phyloP scores from a whole-genome alignment of 2,797 vertebrate species.

The Ispidina picta region DNA sequence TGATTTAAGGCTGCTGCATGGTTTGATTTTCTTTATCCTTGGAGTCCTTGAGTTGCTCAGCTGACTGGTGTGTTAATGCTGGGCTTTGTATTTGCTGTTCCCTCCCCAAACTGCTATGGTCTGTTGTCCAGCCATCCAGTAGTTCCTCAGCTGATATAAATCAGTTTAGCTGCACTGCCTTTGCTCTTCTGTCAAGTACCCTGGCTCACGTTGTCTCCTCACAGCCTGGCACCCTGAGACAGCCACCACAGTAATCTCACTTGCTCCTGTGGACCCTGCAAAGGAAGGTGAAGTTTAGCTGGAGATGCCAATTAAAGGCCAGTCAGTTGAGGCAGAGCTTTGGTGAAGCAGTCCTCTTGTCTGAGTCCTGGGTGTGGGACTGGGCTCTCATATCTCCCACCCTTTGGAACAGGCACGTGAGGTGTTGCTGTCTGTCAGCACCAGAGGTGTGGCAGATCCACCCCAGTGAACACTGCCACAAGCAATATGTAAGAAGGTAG shows the following conservation, averaged over 20 bases:
- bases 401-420: background rate
- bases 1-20: background rate
- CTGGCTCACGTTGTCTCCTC: rapidly evolving
- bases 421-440: background rate
- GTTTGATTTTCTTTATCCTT: background rate
- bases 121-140: background rate
- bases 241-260: background rate
- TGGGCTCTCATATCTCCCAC: rapidly evolving
- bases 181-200: background rate
- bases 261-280: background rate
- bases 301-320: background rate
- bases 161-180: background rate
- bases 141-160: slow-evolving; percentile 3
- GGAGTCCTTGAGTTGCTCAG: background rate
- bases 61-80: background rate
- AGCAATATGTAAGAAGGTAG: background rate
- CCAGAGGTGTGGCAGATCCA: rapidly evolving
- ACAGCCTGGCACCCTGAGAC: rapidly evolving
- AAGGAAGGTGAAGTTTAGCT: background rate
- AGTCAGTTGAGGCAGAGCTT: background rate
- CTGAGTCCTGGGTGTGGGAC: rapidly evolving
- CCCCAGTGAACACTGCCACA: rapidly evolving
- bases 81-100: slow-evolving; percentile 15
- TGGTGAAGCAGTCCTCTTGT: rapidly evolving
- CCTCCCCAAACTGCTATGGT: background rate